phyloP scores from a whole-genome alignment of 2,797 vertebrate genomes.

The Etheostoma perlongum region DNA sequence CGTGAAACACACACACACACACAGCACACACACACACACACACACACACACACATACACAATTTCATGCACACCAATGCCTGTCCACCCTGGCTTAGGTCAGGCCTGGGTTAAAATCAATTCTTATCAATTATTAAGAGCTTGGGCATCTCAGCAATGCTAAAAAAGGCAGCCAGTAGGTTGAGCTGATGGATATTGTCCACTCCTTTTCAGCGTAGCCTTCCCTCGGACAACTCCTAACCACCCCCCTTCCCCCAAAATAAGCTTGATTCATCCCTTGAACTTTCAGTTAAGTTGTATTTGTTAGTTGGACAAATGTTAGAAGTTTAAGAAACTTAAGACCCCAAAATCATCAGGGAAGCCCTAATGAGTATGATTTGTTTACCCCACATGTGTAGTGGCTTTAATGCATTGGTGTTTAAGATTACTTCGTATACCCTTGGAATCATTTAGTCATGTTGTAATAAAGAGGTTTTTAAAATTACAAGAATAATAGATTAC shows the following conservation, averaged over 20 bases:
- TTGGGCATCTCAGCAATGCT: conserved; percentile 80
- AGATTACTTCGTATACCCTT: too few relatives aligned
- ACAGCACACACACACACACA: not conserved
- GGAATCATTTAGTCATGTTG: too few relatives aligned
- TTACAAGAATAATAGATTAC: too few relatives aligned
- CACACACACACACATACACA: not conserved
- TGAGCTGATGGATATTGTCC: conserved; percentile 50
- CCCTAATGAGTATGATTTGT: too few relatives aligned
- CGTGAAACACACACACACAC: not conserved
- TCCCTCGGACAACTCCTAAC: conserved; percentile 40
- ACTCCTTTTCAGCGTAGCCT: conserved; percentile 34
- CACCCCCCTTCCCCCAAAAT: not conserved
- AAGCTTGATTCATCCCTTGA: not conserved
- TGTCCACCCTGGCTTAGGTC: conserved; percentile 89
- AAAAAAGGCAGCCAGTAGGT: conserved; percentile 59
- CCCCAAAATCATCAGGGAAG: not conserved
- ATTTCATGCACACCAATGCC: conserved; percentile 83
- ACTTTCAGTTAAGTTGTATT: not conserved
- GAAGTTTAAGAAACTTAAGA: not conserved
- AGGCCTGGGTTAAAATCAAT: conserved; percentile 94
- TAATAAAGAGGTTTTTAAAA: too few relatives aligned
- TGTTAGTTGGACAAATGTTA: not conserved
- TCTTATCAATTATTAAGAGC: conserved; percentile 96
- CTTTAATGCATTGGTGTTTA: not conserved
- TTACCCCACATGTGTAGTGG: not conserved